Percentiles rank a stretch among this genome's conserved stretches.
Evolutionary conservation across 2,113 vertebrate genomes (phyloP).

Genomic region (Garra rufa): DNA sequence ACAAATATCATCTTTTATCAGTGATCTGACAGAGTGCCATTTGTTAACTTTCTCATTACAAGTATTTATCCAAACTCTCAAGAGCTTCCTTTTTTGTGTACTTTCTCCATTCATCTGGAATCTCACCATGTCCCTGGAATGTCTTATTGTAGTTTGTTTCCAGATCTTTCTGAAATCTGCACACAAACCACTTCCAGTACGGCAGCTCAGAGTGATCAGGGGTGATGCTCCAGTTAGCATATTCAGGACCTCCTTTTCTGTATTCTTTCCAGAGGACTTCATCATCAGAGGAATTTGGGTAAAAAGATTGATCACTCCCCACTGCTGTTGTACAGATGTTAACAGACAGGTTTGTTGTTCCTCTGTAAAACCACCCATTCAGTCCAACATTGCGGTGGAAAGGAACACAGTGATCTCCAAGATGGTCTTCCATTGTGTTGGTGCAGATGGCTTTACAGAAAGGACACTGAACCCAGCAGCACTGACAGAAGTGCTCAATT

Average conservation of each 20-base stretch:
- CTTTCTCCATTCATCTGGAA: neutral
- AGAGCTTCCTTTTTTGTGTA: neutral
- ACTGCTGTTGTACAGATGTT: neutral
- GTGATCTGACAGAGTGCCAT: neutral
- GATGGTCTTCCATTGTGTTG: slow-evolving; percentile 42
- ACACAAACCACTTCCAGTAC: slow-evolving; percentile 1
- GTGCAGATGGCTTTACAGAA: slow-evolving; percentile 52
- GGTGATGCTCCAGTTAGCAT: neutral
- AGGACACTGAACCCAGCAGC: slow-evolving; percentile 51
- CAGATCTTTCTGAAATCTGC: neutral
- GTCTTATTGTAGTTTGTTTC: neutral
- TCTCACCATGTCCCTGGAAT: neutral
- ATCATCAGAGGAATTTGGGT: neutral
- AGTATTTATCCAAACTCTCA: neutral
- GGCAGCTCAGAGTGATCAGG: neutral
- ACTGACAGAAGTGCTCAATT: slow-evolving; percentile 41
- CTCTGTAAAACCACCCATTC: neutral
- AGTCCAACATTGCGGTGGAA: neutral
- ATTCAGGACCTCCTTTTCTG: neutral
- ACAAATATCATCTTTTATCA: slow-evolving; percentile 5
- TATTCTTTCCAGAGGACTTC: neutral
- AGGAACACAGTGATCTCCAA: slow-evolving; percentile 14
- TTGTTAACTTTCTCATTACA: neutral
- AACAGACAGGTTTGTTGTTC: neutral
- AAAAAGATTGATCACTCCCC: neutral